A percentile compares a stretch with the other conserved stretches of the same genome.
phyloP scores from a whole-genome alignment of 2,797 vertebrate species.

The Syndactyla subalaris region DNA sequence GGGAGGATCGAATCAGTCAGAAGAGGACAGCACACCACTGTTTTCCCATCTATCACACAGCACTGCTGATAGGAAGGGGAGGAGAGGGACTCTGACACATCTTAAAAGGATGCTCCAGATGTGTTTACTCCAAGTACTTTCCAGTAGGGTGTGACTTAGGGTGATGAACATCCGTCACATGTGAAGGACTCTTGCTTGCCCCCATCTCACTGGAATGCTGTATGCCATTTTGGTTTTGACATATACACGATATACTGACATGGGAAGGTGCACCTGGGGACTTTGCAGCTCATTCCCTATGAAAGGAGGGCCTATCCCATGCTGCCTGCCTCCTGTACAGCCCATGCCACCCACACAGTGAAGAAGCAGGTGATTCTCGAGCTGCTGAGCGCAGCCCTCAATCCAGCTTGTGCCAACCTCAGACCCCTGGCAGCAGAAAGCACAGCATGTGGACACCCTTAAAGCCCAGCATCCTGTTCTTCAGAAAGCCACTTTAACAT shows the following conservation, averaged over 20 bases:
- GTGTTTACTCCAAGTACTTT: not conserved
- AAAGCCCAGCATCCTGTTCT: fast-evolving
- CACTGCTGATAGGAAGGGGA: not conserved
- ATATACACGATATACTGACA: fast-evolving
- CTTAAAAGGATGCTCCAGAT: not conserved
- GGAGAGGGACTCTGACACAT: not conserved
- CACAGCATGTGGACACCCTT: fast-evolving
- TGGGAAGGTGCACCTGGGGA: not conserved
- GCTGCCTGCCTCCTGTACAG: not conserved
- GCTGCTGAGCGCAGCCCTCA: not conserved
- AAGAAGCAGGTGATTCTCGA: not conserved
- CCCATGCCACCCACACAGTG: not conserved
- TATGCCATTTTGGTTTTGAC: not conserved
- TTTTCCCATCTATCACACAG: not conserved
- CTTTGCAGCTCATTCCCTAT: fast-evolving
- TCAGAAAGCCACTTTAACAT: not conserved
- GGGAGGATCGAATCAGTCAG: not conserved
- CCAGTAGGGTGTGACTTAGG: not conserved
- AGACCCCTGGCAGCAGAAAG: not conserved
- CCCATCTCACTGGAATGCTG: not conserved
- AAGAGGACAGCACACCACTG: fast-evolving
- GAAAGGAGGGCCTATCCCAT: not conserved
- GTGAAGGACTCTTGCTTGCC: not conserved
- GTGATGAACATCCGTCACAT: not conserved
- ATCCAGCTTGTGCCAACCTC: not conserved